Evolutionary conservation across 2,888 invertebrate genomes (phyloP).

Genomic region (Rhogogaster chlorosoma): DNA sequence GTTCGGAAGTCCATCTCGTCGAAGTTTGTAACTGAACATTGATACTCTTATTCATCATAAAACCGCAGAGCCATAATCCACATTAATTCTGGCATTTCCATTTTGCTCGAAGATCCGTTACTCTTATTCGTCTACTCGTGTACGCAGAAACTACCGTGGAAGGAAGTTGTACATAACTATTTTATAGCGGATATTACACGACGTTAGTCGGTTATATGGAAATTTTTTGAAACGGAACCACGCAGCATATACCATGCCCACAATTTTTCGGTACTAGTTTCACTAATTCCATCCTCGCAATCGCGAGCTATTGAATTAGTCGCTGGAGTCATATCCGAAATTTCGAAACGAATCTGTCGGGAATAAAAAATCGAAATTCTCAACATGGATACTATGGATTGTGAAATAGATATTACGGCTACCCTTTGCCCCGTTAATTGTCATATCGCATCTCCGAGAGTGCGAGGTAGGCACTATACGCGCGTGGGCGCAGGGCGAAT

Average conservation of each 20-base stretch:
- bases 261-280: neutral
- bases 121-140: neutral
- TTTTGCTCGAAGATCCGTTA: neutral
- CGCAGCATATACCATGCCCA: neutral
- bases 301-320: neutral
- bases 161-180: constrained; percentile 2
- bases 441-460: constrained; percentile 71
- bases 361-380: neutral
- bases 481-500: constrained; percentile 74
- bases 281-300: neutral
- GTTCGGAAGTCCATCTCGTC: neutral
- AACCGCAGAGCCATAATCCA: neutral
- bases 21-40: neutral
- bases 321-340: neutral
- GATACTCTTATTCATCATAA: neutral
- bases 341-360: neutral
- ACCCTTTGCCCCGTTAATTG: constrained; percentile 73
- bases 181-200: constrained; percentile 7
- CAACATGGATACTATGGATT: neutral
- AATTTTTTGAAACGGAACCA: constrained; percentile 2
- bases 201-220: neutral
- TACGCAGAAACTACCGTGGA: neutral
- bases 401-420: neutral
- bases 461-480: constrained; percentile 37
- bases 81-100: neutral